Percentiles rank a stretch among this genome's conserved stretches.
Conservation (phyloP, 2,797 vertebrate genomes). For the Brachyalestes nurse region DNA sequence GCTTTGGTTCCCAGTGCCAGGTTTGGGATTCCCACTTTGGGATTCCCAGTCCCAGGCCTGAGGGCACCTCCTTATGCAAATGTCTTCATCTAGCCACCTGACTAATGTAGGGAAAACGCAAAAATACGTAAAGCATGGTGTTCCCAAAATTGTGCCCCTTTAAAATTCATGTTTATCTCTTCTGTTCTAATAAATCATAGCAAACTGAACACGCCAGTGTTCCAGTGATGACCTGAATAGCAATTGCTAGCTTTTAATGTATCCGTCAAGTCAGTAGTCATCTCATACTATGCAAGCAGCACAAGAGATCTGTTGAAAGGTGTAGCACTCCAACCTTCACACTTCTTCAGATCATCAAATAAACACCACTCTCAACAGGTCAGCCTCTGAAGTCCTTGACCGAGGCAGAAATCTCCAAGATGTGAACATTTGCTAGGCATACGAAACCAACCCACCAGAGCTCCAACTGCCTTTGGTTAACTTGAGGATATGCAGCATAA, state of each 20-base stretch:
- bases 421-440: background rate
- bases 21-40: no score
- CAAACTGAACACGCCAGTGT: background rate
- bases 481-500: background rate
- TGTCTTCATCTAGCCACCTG: no score
- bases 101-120: no score
- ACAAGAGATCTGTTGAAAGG: background rate
- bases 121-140: no score
- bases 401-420: background rate
- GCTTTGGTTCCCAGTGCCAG: no score
- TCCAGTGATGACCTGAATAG: background rate
- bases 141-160: no score
- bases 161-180: no score
- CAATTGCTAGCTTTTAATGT: background rate
- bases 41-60: no score
- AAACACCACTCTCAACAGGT: background rate
- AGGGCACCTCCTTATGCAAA: no score
- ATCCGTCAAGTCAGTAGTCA: background rate
- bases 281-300: background rate
- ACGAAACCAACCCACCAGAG: background rate
- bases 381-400: conserved; percentile 14
- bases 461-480: conserved; percentile 1
- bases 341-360: conserved; percentile 7
- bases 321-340: background rate
- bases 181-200: background rate